Percentiles rank a stretch among this genome's conserved stretches.
phyloP scores from a whole-genome alignment of 1,140 invertebrate species.

The Drosophila yakuba region DNA sequence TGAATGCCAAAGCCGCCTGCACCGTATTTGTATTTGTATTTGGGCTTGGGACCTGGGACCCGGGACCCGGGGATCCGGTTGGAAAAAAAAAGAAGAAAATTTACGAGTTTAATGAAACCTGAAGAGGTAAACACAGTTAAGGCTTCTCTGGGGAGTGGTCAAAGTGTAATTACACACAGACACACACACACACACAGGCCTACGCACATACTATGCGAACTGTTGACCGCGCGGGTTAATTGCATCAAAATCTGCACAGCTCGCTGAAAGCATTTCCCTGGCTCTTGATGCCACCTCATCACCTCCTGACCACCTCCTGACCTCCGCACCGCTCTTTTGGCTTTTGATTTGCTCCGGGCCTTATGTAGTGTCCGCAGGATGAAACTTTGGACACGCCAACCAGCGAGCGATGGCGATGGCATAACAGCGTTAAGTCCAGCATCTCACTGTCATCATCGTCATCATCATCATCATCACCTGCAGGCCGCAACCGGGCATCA shows the following conservation, averaged over 20 bases:
- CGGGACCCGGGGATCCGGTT: constrained; percentile 4
- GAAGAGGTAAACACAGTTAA: constrained; percentile 62
- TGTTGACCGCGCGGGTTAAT: constrained; percentile 58
- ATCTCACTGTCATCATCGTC: constrained; percentile 12
- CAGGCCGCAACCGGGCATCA: constrained; percentile 10
- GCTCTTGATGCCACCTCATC: neutral
- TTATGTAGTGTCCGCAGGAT: constrained; percentile 22
- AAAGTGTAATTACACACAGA: constrained; percentile 51
- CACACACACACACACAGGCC: constrained; percentile 6
- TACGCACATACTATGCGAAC: constrained; percentile 16
- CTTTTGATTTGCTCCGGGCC: constrained; percentile 39
- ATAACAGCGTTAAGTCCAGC: constrained; percentile 41
- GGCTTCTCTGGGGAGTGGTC: constrained; percentile 33
- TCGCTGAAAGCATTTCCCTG: constrained; percentile 22
- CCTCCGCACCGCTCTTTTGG: constrained; percentile 16
- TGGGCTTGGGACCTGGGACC: constrained; percentile 6
- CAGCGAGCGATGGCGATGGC: neutral
- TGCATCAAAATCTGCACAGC: constrained; percentile 58
- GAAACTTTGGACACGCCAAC: constrained; percentile 12
- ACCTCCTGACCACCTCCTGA: neutral
- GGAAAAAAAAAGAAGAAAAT: constrained; percentile 25
- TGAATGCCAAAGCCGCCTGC: constrained; percentile 37
- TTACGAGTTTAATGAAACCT: constrained; percentile 65
- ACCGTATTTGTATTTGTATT: constrained; percentile 30
- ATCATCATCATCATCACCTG: neutral